Conservation (phyloP, 2,888 invertebrate genomes). For the Sarcophaga rosellei region DNA sequence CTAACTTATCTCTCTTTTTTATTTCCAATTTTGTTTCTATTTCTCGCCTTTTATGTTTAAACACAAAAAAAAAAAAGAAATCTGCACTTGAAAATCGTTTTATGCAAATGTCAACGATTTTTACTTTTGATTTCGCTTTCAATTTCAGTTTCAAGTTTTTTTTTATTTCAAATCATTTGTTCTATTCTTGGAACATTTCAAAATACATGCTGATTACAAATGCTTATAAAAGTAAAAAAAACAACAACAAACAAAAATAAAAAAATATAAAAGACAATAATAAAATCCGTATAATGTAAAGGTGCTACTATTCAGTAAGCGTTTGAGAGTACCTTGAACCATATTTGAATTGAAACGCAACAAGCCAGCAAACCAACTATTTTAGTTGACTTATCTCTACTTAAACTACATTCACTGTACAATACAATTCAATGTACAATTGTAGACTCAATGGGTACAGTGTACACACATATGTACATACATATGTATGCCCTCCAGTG, state of each 20-base stretch:
- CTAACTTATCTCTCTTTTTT: too few species aligned
- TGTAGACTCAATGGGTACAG: too few species aligned
- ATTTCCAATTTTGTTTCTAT: too few species aligned
- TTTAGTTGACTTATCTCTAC: conserved; percentile 17
- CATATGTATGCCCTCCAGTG: background rate
- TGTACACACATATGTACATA: background rate
- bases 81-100: conserved; percentile 39
- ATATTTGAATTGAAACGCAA: conserved; percentile 16
- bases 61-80: background rate
- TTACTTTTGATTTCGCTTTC: background rate
- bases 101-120: conserved; percentile 50
- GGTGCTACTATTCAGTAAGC: background rate
- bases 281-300: background rate
- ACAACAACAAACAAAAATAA: background rate
- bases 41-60: background rate
- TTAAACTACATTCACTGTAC: background rate
- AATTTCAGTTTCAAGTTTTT: background rate
- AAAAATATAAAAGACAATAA: background rate
- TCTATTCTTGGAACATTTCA: conserved; percentile 21
- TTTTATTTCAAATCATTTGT: conserved; percentile 7
- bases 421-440: too few species aligned
- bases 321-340: conserved; percentile 43
- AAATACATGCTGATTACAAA: background rate
- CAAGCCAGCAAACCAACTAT: background rate
- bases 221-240: conserved; percentile 4